Conservation (phyloP, 2,888 invertebrate species). For the Pterostichus niger region DNA sequence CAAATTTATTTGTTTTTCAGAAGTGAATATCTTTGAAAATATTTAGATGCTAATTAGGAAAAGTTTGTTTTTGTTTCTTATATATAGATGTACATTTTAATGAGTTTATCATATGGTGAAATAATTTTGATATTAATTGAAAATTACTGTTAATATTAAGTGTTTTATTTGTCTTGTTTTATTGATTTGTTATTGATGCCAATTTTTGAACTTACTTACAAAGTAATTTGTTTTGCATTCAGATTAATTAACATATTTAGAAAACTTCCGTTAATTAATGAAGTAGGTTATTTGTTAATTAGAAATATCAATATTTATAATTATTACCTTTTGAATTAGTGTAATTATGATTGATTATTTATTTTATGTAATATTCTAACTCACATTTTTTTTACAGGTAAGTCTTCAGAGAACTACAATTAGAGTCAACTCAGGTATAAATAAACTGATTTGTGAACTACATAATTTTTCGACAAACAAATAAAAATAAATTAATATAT, state of each 20-base stretch:
- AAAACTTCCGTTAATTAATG: constrained; percentile 48
- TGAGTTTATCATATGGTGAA: too few species aligned
- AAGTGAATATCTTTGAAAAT: constrained; percentile 4
- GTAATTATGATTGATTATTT: constrained; percentile 39
- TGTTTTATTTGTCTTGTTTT: not conserved
- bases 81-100: not conserved
- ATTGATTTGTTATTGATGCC: not conserved
- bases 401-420: not conserved
- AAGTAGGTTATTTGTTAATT: constrained; percentile 38
- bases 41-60: constrained; percentile 18
- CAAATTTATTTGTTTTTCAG: constrained; percentile 11
- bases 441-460: not conserved
- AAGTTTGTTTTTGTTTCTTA: constrained; percentile 20
- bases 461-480: too few species aligned
- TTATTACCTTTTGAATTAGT: not conserved
- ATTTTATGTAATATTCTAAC: constrained; percentile 10
- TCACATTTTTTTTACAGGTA: constrained; percentile 12
- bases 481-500: too few species aligned
- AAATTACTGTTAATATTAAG: too few species aligned
- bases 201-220: not conserved
- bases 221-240: constrained; percentile 31
- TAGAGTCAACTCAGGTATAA: not conserved
- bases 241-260: constrained; percentile 22
- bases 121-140: too few species aligned
- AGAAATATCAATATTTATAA: constrained; percentile 27